phyloP scores from a whole-genome alignment of 2,113 vertebrate genomes.

The Cololabis saira region DNA sequence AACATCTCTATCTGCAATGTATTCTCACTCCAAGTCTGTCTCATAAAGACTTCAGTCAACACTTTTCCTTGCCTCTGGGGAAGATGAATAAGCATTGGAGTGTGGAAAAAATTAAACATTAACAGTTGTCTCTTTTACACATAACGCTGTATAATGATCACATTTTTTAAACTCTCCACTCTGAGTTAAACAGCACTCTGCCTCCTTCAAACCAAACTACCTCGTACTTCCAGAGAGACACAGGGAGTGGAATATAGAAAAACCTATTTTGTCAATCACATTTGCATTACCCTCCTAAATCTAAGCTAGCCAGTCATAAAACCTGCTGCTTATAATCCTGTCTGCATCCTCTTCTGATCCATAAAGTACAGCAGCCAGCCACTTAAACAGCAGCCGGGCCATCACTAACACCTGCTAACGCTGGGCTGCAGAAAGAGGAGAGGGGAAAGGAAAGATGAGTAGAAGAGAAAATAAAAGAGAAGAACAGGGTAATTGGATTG shows the following conservation, averaged over 20 bases:
- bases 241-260: constrained; percentile 32
- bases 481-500: constrained; percentile 82
- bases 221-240: constrained; percentile 25
- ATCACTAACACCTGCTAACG: constrained; percentile 58
- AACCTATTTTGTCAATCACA: constrained; percentile 67
- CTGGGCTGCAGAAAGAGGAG: constrained; percentile 39
- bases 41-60: constrained; percentile 69
- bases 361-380: constrained; percentile 69
- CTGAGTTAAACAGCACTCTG: constrained; percentile 33
- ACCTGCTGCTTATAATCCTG: constrained; percentile 74
- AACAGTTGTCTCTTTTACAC: constrained; percentile 65
- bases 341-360: constrained; percentile 67
- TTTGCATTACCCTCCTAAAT: constrained; percentile 81
- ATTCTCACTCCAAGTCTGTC: constrained; percentile 44
- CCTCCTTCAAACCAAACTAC: constrained; percentile 48
- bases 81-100: constrained; percentile 60
- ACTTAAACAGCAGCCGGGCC: constrained; percentile 71
- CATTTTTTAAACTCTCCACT: constrained; percentile 30
- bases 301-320: constrained; percentile 71
- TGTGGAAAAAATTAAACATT: constrained; percentile 72
- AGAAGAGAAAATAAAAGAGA: constrained; percentile 57
- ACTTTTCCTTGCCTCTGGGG: constrained; percentile 55
- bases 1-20: constrained; percentile 45
- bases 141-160: constrained; percentile 59
- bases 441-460: constrained; percentile 24